phyloP scores from a whole-genome alignment of 2,888 invertebrate species.

The Heliconius cydno region DNA sequence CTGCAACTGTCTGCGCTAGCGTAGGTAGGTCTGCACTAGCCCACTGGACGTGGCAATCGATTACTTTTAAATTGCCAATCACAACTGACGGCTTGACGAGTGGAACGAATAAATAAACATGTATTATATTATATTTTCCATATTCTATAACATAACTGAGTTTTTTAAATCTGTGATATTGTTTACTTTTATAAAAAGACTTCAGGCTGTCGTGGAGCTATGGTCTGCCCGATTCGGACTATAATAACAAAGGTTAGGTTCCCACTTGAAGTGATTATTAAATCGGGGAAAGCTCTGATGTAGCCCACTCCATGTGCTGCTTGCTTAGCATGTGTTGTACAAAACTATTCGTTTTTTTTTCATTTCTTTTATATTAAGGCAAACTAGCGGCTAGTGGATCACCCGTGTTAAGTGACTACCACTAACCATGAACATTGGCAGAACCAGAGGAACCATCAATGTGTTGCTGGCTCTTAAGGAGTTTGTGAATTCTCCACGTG shows the following conservation, averaged over 20 bases:
- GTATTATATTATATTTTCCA: neutral
- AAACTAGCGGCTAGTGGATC: too few species aligned
- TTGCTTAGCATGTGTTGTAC: too few species aligned
- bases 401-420: too few species aligned
- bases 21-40: neutral
- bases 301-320: too few species aligned
- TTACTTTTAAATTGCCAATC: conserved; percentile 24
- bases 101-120: conserved; percentile 7
- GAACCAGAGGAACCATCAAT: too few species aligned
- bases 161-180: neutral
- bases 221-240: neutral
- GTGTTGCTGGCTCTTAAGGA: too few species aligned
- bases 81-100: neutral
- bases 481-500: too few species aligned
- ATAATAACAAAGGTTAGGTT: neutral
- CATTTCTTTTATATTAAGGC: too few species aligned
- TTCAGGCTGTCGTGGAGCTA: neutral
- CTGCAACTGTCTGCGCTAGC: neutral
- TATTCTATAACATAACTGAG: neutral
- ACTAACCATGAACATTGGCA: too few species aligned
- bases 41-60: conserved; percentile 5
- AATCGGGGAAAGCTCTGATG: too few species aligned
- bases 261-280: neutral
- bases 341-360: too few species aligned
- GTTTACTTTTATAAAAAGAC: neutral